These are phyloP conservation scores for Orchestia grillus DNA, from an alignment of 1,140 invertebrate species.

Conservation along the genomic window DNA sequence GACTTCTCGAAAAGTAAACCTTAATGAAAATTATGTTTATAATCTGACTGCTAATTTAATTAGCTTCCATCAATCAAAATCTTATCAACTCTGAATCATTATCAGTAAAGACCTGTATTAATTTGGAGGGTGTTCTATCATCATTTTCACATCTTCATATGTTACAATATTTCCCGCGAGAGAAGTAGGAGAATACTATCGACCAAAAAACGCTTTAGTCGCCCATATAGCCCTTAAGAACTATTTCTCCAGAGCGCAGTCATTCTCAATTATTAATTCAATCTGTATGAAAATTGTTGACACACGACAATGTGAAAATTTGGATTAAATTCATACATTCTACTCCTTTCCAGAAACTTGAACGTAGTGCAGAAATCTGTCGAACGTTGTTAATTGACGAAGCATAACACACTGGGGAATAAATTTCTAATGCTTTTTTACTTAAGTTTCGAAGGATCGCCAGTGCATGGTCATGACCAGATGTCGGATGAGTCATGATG, in stretches of 20 bases:
- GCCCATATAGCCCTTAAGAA: neutral
- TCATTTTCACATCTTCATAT: no score
- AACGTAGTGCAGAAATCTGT: no score
- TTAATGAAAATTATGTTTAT: no score
- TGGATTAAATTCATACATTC: neutral
- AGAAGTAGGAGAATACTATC: no score
- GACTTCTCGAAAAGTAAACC: no score
- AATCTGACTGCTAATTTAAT: no score
- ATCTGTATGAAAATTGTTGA: neutral
- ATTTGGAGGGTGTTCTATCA: no score
- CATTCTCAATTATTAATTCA: neutral
- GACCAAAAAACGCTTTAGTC: neutral
- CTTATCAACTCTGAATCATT: no score
- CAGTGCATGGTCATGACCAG: neutral
- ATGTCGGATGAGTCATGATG: neutral
- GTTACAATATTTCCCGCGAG: no score
- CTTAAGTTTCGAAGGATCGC: neutral
- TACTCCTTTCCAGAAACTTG: neutral
- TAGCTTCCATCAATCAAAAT: no score
- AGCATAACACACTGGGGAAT: neutral
- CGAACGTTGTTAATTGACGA: no score
- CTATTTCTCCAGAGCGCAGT: neutral
- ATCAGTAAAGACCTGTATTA: no score
- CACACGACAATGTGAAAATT: neutral
- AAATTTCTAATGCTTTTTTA: neutral